These are phyloP conservation scores for Diorhabda elongata DNA, from an alignment of 1,140 invertebrate species.

Conservation along the genomic window DNA sequence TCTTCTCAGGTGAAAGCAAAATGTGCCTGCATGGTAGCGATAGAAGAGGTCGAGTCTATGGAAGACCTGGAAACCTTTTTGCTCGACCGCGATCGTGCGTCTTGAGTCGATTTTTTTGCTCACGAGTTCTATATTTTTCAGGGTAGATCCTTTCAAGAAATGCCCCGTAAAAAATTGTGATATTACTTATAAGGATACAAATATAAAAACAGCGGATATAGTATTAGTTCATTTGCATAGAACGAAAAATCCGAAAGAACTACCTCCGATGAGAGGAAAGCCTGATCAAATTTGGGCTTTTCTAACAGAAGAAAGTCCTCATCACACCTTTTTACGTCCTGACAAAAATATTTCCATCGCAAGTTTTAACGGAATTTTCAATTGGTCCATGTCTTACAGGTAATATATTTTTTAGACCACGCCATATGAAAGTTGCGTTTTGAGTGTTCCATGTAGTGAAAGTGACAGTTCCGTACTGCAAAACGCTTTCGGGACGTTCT, in stretches of 20 bases:
- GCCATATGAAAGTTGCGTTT: too few species aligned
- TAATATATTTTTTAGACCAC: slow-evolving; percentile 23
- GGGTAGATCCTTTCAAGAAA: slow-evolving; percentile 51
- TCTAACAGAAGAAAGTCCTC: slow-evolving; percentile 58
- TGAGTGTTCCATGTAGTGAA: too few species aligned
- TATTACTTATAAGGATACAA: slow-evolving; percentile 49
- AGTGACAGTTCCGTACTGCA: too few species aligned
- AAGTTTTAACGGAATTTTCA: slow-evolving; percentile 59
- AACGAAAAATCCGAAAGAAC: slow-evolving; percentile 41
- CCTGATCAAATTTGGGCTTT: slow-evolving; percentile 59
- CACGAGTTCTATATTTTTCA: slow-evolving; percentile 22
- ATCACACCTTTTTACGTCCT: slow-evolving; percentile 50
- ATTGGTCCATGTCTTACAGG: slow-evolving; percentile 76
- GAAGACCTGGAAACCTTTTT: too few species aligned
- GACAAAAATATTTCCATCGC: slow-evolving; percentile 39
- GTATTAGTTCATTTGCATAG: slow-evolving; percentile 58
- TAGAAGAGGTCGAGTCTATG: too few species aligned
- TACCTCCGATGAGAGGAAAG: slow-evolving; percentile 41
- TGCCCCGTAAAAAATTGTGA: slow-evolving; percentile 56
- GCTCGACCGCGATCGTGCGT: too few species aligned
- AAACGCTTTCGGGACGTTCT: too few species aligned
- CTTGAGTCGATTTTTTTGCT: too few species aligned
- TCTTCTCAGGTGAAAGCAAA: too few species aligned
- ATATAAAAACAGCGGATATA: slow-evolving; percentile 50
- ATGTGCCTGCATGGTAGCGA: too few species aligned